Percentiles rank a stretch among this genome's conserved stretches.
Evolutionary conservation across 2,113 vertebrate species (phyloP).

Genomic region (Elachura formosa): DNA sequence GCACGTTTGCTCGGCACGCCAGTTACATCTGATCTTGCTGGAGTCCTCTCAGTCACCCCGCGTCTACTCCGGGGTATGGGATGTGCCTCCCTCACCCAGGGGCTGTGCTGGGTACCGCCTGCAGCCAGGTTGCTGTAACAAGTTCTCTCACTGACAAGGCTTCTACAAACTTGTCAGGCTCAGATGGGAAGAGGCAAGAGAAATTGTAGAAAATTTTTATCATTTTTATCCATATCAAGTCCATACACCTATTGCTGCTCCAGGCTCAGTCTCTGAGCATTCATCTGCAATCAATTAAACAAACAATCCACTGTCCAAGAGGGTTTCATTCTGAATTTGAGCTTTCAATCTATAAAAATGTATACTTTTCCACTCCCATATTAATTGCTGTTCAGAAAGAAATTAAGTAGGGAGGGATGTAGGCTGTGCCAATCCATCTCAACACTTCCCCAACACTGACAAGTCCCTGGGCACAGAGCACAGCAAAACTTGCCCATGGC

Average conservation of each 20-base stretch:
- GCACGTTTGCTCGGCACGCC: background rate
- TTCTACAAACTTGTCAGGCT: background rate
- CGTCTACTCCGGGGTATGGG: background rate
- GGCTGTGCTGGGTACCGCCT: background rate
- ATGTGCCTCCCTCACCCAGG: background rate
- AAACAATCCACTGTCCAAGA: background rate
- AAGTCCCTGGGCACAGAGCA: background rate
- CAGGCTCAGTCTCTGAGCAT: background rate
- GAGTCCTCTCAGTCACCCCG: background rate
- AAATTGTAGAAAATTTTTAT: background rate
- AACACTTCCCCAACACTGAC: background rate
- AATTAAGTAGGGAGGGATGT: background rate
- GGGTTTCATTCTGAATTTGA: background rate
- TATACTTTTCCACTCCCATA: background rate
- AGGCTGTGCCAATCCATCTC: background rate
- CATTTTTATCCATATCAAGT: background rate
- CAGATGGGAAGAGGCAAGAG: background rate
- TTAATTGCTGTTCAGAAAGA: background rate
- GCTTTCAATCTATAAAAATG: background rate
- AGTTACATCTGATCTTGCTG: background rate
- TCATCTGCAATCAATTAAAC: background rate
- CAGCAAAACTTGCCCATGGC: background rate
- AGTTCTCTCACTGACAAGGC: background rate
- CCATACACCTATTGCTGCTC: background rate
- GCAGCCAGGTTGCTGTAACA: background rate